Evolutionary conservation across 2,888 invertebrate species (phyloP).

Genomic region (Microplitis deprimator): DNA sequence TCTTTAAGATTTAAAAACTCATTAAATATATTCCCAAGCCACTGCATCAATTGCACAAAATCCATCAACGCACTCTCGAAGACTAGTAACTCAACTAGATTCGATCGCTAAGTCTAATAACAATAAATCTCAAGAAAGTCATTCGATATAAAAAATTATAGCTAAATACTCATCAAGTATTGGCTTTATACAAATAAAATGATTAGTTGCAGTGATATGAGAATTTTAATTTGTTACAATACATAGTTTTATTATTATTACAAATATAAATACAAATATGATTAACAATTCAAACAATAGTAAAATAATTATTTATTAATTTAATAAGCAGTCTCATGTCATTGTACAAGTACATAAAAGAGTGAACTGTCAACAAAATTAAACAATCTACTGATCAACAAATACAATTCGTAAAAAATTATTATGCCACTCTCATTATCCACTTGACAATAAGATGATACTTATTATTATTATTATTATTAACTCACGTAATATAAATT

Average conservation of each 20-base stretch:
- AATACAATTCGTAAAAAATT: slow-evolving; percentile 61
- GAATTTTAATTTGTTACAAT: not conserved
- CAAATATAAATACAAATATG: not conserved
- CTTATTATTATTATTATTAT: slow-evolving; percentile 6
- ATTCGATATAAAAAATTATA: slow-evolving; percentile 31
- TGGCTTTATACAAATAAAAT: slow-evolving; percentile 19
- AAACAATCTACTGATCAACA: slow-evolving; percentile 66
- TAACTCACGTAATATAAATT: not conserved
- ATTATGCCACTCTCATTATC: slow-evolving; percentile 34
- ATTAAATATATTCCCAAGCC: not conserved
- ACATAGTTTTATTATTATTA: not conserved
- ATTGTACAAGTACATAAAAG: slow-evolving; percentile 39
- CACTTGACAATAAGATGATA: slow-evolving; percentile 28
- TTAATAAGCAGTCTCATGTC: slow-evolving; percentile 37
- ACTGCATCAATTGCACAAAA: slow-evolving; percentile 46
- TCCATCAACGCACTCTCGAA: slow-evolving; percentile 45
- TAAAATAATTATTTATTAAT: not conserved
- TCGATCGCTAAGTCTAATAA: slow-evolving; percentile 43
- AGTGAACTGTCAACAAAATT: slow-evolving; percentile 62
- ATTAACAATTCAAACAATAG: not conserved
- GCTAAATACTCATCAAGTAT: not conserved
- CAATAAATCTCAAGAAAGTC: slow-evolving; percentile 30
- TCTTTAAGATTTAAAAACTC: too few species aligned
- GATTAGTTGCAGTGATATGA: slow-evolving; percentile 16
- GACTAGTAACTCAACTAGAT: slow-evolving; percentile 50